A percentile compares a stretch with the other conserved stretches of the same genome.
Conservation (phyloP, 2,797 vertebrate species). For the Erethizon dorsatum region DNA sequence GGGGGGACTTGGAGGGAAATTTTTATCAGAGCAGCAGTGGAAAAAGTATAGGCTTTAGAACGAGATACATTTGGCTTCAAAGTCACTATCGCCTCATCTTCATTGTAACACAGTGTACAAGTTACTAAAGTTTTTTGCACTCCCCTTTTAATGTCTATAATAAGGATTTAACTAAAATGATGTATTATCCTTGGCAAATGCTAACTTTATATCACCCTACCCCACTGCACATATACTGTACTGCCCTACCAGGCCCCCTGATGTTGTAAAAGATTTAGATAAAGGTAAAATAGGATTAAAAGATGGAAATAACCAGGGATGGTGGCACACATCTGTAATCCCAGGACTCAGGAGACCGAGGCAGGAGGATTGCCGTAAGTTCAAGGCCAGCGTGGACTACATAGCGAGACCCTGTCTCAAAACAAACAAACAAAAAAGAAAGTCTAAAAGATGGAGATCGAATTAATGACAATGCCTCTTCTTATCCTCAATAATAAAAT, state of each 20-base stretch:
- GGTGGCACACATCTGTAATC: not conserved
- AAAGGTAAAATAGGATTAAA: not conserved
- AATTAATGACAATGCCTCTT: not conserved
- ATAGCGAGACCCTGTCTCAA: not conserved
- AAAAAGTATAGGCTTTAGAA: not conserved
- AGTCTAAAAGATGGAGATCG: not conserved
- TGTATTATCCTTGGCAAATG: not conserved
- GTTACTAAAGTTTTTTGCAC: not conserved
- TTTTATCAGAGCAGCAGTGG: not conserved
- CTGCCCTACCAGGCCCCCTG: not conserved
- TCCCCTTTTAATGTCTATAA: not conserved
- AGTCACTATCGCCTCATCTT: not conserved
- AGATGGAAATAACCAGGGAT: not conserved
- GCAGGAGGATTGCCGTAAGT: not conserved
- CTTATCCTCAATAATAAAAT: conserved; percentile 47
- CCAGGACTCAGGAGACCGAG: not conserved
- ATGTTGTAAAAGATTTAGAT: not conserved
- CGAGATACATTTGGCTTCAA: not conserved
- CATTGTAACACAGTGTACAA: not conserved
- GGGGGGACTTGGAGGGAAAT: not conserved
- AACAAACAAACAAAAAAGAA: not conserved
- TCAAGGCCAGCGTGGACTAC: not conserved
- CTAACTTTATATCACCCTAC: not conserved
- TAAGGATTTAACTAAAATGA: conserved; percentile 3
- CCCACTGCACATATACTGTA: not conserved